Evolutionary conservation across 2,113 vertebrate species (phyloP).

Genomic region (Lagenorhynchus albirostris): DNA sequence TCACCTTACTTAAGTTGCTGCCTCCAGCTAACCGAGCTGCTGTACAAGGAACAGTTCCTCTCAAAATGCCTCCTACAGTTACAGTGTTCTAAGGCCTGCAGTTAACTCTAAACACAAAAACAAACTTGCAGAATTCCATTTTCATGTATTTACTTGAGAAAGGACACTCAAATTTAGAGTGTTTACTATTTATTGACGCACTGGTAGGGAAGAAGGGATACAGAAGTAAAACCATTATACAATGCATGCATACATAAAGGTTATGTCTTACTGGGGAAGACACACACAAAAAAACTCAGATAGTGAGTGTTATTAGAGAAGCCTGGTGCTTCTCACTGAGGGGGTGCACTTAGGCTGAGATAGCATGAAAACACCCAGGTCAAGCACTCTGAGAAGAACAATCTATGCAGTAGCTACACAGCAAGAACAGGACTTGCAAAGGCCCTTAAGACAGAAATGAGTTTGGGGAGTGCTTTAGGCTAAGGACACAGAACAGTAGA

Average conservation of each 20-base stretch:
- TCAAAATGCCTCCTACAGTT: background rate
- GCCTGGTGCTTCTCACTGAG: background rate
- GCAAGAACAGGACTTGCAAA: background rate
- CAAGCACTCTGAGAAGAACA: background rate
- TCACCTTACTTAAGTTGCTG: background rate
- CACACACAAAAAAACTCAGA: background rate
- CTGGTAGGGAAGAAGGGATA: background rate
- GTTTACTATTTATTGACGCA: background rate
- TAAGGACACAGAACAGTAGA: background rate
- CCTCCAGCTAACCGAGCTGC: background rate
- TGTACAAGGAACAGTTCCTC: background rate
- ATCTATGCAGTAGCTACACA: background rate
- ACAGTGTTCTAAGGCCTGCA: background rate
- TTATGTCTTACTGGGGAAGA: background rate
- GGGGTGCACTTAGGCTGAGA: background rate
- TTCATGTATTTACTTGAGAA: background rate
- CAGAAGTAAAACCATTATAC: background rate
- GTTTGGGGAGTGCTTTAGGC: background rate
- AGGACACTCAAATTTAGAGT: background rate
- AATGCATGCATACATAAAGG: background rate
- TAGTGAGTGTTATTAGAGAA: background rate
- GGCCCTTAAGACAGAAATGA: background rate
- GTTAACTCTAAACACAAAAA: background rate
- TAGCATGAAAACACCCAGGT: background rate
- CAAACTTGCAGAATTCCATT: slow-evolving; percentile 17